These are phyloP conservation scores for Lumbricus terrestris DNA, from an alignment of 2,888 invertebrate genomes.

Conservation along the genomic window DNA sequence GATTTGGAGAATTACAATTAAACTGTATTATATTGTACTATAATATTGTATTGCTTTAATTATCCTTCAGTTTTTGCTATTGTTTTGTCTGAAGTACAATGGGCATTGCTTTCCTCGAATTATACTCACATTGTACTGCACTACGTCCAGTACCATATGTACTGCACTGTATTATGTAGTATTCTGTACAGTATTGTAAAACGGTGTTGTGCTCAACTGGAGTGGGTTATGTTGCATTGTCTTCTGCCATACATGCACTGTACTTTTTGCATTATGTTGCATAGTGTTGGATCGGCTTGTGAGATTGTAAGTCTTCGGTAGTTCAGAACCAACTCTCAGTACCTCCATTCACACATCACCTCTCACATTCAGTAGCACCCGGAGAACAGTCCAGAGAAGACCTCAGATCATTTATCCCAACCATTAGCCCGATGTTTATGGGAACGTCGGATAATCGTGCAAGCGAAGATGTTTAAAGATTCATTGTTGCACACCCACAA, in stretches of 20 bases:
- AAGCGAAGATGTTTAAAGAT: background rate
- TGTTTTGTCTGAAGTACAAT: too few relatives aligned
- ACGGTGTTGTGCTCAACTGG: background rate
- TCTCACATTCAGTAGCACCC: background rate
- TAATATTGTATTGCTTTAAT: too few relatives aligned
- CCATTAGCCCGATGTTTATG: conserved; percentile 3
- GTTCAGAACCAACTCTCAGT: background rate
- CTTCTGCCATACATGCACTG: background rate
- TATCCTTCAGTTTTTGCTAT: too few relatives aligned
- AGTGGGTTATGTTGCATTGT: too few relatives aligned
- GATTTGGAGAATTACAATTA: too few relatives aligned
- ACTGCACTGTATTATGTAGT: too few relatives aligned
- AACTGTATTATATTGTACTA: too few relatives aligned
- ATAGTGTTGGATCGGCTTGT: background rate
- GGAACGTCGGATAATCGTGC: background rate
- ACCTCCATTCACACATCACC: background rate
- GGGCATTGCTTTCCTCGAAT: too few relatives aligned
- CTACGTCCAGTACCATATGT: too few relatives aligned
- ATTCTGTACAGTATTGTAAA: background rate
- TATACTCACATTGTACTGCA: too few relatives aligned
- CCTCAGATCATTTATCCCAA: background rate
- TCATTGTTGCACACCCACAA: background rate
- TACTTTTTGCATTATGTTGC: background rate
- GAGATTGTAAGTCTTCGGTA: background rate
- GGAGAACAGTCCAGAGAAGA: background rate